These are phyloP conservation scores for Coranthus polyacanthus DNA, from an alignment of 2,797 vertebrate genomes.

Conservation along the genomic window DNA sequence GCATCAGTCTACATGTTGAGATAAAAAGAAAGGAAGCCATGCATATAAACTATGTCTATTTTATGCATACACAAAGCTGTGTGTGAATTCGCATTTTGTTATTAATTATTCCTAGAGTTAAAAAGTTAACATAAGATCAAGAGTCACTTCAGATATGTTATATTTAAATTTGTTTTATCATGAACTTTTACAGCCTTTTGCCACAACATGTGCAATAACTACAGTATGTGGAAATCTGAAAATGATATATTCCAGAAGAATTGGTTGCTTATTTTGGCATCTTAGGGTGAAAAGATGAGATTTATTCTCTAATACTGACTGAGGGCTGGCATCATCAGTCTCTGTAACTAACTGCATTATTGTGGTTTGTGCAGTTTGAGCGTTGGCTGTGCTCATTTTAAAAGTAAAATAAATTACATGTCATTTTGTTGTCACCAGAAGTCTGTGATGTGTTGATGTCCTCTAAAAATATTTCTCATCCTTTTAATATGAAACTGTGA, in stretches of 20 bases:
- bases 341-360: conserved; percentile 61
- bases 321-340: conserved; percentile 52
- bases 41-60: not conserved
- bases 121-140: no score
- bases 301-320: conserved; percentile 68
- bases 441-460: conserved; percentile 30
- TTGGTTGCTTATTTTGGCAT: conserved; percentile 42
- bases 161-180: conserved; percentile 28
- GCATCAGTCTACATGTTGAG: conserved; percentile 1
- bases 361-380: conserved; percentile 34
- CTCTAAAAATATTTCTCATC: conserved; percentile 33
- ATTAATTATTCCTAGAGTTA: not conserved
- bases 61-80: not conserved
- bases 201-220: conserved; percentile 28
- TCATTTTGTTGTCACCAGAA: conserved; percentile 40
- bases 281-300: conserved; percentile 40
- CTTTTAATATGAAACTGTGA: conserved; percentile 13
- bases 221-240: conserved; percentile 15
- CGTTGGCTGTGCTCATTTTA: conserved; percentile 20
- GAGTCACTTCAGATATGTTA: not conserved
- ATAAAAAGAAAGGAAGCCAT: not conserved
- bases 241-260: conserved; percentile 26
- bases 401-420: conserved; percentile 46
- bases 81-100: conserved; percentile 1
- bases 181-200: not conserved